These are phyloP conservation scores for Sesamia inferens DNA, from an alignment of 2,888 invertebrate species.

Conservation along the genomic window DNA sequence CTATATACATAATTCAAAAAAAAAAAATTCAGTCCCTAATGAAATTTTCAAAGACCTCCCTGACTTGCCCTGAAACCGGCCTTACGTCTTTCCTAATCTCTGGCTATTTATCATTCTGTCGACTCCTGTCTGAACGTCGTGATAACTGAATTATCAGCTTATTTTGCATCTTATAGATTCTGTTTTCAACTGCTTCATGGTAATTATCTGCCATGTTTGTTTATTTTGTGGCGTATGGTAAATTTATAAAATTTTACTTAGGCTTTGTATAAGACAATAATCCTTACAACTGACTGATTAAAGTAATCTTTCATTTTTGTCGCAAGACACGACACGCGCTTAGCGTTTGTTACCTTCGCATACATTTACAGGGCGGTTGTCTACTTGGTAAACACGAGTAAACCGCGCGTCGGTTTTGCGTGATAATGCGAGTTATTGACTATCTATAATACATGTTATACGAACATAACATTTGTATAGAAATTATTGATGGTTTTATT, in stretches of 20 bases:
- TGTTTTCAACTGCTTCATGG: constrained; percentile 1
- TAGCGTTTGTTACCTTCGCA: background rate
- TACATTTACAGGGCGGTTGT: background rate
- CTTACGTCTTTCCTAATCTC: constrained; percentile 55
- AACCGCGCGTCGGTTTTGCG: background rate
- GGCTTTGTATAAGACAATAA: background rate
- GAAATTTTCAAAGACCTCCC: constrained; percentile 55
- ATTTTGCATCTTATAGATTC: constrained; percentile 56
- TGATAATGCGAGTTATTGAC: background rate
- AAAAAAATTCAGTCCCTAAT: constrained; percentile 41
- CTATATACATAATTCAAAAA: constrained; percentile 54
- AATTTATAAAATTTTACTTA: background rate
- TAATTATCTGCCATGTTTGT: background rate
- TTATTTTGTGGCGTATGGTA: background rate
- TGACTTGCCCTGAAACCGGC: constrained; percentile 44
- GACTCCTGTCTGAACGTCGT: constrained; percentile 51
- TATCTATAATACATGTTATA: background rate
- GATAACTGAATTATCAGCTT: constrained; percentile 62
- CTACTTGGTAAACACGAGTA: background rate
- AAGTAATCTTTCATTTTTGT: background rate
- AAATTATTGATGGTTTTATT: background rate
- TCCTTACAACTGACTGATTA: background rate
- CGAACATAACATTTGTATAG: background rate
- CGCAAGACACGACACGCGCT: background rate
- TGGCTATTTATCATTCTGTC: constrained; percentile 64